These are phyloP conservation scores for Acanthacorydalis orientalis DNA, from an alignment of 2,888 invertebrate species.

Conservation along the genomic window DNA sequence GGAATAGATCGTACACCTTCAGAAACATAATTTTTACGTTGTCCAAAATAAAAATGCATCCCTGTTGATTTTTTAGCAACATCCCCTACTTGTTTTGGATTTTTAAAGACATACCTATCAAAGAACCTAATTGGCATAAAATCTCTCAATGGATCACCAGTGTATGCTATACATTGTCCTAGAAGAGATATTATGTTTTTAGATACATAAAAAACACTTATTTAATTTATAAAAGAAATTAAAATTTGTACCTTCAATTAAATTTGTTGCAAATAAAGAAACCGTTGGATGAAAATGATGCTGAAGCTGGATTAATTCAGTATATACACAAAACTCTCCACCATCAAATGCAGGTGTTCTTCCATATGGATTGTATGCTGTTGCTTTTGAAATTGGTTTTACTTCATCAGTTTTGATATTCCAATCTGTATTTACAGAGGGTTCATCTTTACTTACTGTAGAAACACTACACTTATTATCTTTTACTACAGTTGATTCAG, in stretches of 20 bases:
- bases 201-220: constrained; percentile 4
- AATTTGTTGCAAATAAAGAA: constrained; percentile 64
- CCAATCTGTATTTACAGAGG: constrained; percentile 9
- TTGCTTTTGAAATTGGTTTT: constrained; percentile 15
- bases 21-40: constrained; percentile 49
- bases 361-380: constrained; percentile 45
- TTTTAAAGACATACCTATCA: constrained; percentile 90
- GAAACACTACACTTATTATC: constrained; percentile 13
- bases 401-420: constrained; percentile 22
- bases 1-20: constrained; percentile 52
- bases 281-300: constrained; percentile 87
- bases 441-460: background rate
- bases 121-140: constrained; percentile 81
- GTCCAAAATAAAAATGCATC: constrained; percentile 44
- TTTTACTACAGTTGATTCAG: constrained; percentile 10
- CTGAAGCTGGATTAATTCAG: constrained; percentile 57
- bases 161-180: constrained; percentile 64
- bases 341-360: constrained; percentile 79
- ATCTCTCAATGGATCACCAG: constrained; percentile 87
- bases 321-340: constrained; percentile 49
- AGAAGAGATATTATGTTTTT: no score
- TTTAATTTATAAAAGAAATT: constrained; percentile 3
- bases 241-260: constrained; percentile 45
- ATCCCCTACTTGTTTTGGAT: constrained; percentile 53
- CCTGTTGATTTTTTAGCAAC: constrained; percentile 32